These are phyloP conservation scores for Watsonalla cultraria DNA, from an alignment of 2,888 invertebrate genomes.

Conservation along the genomic window DNA sequence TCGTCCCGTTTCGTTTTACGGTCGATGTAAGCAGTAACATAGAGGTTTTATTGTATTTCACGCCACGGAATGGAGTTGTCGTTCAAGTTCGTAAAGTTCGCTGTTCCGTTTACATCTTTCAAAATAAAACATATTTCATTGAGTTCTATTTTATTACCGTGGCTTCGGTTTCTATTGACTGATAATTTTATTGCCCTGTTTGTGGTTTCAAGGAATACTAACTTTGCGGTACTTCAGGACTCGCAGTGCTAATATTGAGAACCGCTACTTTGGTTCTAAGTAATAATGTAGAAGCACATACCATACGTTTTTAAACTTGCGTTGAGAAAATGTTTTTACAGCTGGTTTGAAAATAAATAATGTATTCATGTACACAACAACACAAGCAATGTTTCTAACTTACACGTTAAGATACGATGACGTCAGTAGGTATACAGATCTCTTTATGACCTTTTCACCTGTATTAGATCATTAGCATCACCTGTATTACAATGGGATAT, in stretches of 20 bases:
- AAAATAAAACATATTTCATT: slow-evolving; percentile 15
- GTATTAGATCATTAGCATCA: too few relatives aligned
- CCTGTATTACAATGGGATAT: background rate
- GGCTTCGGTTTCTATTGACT: background rate
- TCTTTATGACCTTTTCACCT: too few relatives aligned
- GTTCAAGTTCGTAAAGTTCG: slow-evolving; percentile 31
- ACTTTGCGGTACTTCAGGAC: background rate
- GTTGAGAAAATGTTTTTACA: too few relatives aligned
- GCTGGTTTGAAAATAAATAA: too few relatives aligned
- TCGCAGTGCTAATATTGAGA: too few relatives aligned
- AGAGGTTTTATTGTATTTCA: slow-evolving; percentile 34
- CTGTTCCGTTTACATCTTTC: slow-evolving; percentile 16
- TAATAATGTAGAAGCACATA: too few relatives aligned
- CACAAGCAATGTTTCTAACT: too few relatives aligned
- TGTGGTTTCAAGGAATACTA: background rate
- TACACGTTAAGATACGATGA: too few relatives aligned
- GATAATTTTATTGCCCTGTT: background rate
- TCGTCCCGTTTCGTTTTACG: slow-evolving; percentile 47
- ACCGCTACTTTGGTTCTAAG: too few relatives aligned
- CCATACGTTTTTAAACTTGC: too few relatives aligned
- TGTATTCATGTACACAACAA: too few relatives aligned
- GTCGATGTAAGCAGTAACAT: slow-evolving; percentile 33
- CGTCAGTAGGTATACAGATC: too few relatives aligned
- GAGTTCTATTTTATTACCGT: background rate
- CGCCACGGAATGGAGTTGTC: slow-evolving; percentile 37